Base-by-base conservation (phyloP, 1,140 invertebrate genomes). In the Atopsyche davidsoni region DNA sequence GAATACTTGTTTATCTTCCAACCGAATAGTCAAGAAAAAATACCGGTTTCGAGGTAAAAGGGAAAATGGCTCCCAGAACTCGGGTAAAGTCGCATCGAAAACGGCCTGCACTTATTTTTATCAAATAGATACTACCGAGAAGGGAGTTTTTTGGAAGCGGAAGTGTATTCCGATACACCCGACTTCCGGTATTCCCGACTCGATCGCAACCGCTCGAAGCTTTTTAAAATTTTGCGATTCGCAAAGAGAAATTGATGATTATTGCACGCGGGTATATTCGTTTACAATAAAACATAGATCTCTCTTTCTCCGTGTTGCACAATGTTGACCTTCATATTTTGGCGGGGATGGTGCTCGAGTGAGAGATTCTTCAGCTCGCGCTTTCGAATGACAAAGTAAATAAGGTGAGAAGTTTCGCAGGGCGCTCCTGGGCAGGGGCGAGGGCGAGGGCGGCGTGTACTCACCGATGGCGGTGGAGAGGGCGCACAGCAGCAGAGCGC, bases 241-340 rank as follows among this genome's bases (percentile, higher is more conserved):
- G 10, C 49, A 41, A 46, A 42, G 53, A 46, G 44, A 56, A 56
- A 56, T 47, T 51, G 48, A 47, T 17, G 24, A 28, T 43, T 42
- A 51, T 51, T 56, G 48, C 28, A 51, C 53, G 25, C 39, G 38
- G 17, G 44, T 38, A 53, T 18, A 40, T 13, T 43, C 24, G 23
- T 22, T 43, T 43, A 43, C 13, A 18, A 25, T n/a, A 13, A 28
- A 17, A 41, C 25, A 31, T 28, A 32, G 46, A 54, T 54, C 46
- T 54, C 52, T 54, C 52, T 54, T 54, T 48, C 32, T 31, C 47
- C 32, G 35, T 19, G 25, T 41, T 28, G 13, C 46, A 47, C n/a
- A n/a, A n/a, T 44, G 11, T 51, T 49, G 49, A 49, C 50, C 49
- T 57, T 50, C 45, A 50, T 46, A 40, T 14, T 51, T 50, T 50